These are phyloP conservation scores for Temnothorax unifasciatus DNA, from an alignment of 2,888 invertebrate genomes.

Conservation along the genomic window DNA sequence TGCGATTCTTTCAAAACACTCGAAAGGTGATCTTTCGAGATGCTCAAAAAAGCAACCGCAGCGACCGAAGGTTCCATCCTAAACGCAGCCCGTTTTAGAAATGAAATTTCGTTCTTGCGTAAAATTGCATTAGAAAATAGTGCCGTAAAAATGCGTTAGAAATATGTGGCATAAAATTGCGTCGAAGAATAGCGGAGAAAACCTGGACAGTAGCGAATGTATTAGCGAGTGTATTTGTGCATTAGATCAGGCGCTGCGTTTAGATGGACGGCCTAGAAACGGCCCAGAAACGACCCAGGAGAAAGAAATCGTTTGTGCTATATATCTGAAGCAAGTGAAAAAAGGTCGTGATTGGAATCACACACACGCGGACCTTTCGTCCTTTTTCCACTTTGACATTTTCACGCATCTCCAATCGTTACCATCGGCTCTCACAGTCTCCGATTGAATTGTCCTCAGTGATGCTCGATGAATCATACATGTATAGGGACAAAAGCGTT, in stretches of 20 bases:
- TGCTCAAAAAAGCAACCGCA: conserved; percentile 32
- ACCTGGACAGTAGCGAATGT: conserved; percentile 11
- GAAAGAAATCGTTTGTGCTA: conserved; percentile 41
- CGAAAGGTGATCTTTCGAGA: background rate
- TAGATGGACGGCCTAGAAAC: conserved; percentile 13
- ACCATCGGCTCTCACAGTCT: conserved; percentile 3
- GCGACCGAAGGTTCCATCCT: conserved; percentile 21
- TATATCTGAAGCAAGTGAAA: conserved; percentile 42
- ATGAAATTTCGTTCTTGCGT: background rate
- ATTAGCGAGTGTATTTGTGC: conserved; percentile 44
- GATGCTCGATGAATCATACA: conserved; percentile 54
- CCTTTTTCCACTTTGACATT: conserved; percentile 39
- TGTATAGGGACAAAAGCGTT: background rate
- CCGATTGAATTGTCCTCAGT: background rate
- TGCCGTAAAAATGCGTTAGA: conserved; percentile 38
- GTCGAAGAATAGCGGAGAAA: conserved; percentile 1
- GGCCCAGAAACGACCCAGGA: background rate
- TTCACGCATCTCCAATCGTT: conserved; percentile 40
- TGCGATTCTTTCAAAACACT: background rate
- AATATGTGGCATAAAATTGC: conserved; percentile 22
- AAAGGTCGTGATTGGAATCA: conserved; percentile 5
- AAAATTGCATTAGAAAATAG: conserved; percentile 23
- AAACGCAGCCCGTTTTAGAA: conserved; percentile 34
- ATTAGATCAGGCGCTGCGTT: conserved; percentile 50
- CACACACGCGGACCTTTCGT: background rate